Conservation (phyloP, 2,888 invertebrate species). For the Polietes domitor region DNA sequence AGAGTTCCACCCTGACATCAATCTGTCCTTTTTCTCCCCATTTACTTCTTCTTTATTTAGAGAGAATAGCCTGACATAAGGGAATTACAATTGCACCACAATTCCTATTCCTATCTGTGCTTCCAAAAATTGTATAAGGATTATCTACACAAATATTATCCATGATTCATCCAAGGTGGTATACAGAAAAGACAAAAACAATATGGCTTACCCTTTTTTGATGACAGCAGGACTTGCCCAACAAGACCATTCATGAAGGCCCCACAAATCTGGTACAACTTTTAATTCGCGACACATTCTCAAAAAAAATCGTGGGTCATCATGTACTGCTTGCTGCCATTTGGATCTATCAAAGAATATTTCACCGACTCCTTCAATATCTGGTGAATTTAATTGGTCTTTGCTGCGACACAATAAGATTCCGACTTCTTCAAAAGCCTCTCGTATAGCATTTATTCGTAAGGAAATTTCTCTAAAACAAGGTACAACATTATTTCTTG, state of each 20-base stretch:
- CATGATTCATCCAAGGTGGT: background rate
- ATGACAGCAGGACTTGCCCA: slow-evolving; percentile 87
- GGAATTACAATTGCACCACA: no score
- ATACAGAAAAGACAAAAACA: background rate
- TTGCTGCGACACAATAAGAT: slow-evolving; percentile 85
- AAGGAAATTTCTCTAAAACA: slow-evolving; percentile 85
- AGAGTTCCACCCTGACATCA: no score
- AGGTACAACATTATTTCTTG: background rate
- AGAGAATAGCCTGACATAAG: no score
- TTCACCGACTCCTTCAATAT: slow-evolving; percentile 80
- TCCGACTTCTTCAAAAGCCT: slow-evolving; percentile 95
- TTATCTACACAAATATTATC: no score
- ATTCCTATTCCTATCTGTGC: no score
- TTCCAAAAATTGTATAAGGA: no score
- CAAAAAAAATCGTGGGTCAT: slow-evolving; percentile 82
- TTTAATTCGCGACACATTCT: slow-evolving; percentile 85
- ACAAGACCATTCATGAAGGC: slow-evolving; percentile 89
- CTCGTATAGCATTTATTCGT: slow-evolving; percentile 91
- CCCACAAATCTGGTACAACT: slow-evolving; percentile 90
- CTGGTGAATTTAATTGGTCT: slow-evolving; percentile 79
- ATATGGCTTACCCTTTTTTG: slow-evolving; percentile 81
- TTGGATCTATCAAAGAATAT: slow-evolving; percentile 83
- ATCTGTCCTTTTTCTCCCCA: no score
- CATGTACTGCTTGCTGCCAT: slow-evolving; percentile 84
- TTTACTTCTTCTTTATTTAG: no score